Evolutionary conservation across 2,888 invertebrate genomes (phyloP).

Genomic region (Dichetophora obliterata): DNA sequence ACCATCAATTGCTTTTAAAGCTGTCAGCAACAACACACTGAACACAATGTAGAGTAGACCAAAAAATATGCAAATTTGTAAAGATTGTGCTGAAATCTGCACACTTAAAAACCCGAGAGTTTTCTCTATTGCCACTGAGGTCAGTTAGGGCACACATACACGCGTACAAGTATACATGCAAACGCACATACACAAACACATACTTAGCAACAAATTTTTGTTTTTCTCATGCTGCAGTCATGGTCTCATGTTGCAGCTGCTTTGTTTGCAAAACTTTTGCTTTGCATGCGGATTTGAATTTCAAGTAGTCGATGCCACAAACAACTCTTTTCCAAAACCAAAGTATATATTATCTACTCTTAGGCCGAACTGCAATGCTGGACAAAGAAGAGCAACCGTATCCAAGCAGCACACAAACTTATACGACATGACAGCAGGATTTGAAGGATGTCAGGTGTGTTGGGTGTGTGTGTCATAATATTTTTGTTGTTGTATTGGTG

Average conservation of each 20-base stretch:
- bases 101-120: not conserved
- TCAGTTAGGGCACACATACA: not conserved
- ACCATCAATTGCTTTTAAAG: constrained; percentile 19
- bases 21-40: not conserved
- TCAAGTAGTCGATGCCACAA: constrained; percentile 25
- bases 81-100: constrained; percentile 8
- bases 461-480: not conserved
- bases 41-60: not conserved
- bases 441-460: constrained; percentile 6
- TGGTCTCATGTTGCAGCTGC: constrained; percentile 8
- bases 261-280: constrained; percentile 32
- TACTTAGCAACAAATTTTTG: not conserved
- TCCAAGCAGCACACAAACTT: not conserved
- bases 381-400: not conserved
- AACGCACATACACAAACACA: too few species aligned
- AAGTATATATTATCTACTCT: constrained; percentile 14
- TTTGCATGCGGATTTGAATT: constrained; percentile 31
- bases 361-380: not conserved
- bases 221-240: not conserved
- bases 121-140: constrained; percentile 4
- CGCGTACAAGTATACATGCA: not conserved
- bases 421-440: not conserved
- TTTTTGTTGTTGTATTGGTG: constrained; percentile 4
- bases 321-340: not conserved
- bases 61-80: constrained; percentile 23